These are phyloP conservation scores for Acanthornis magna DNA, from an alignment of 2,797 vertebrate species.

Conservation along the genomic window DNA sequence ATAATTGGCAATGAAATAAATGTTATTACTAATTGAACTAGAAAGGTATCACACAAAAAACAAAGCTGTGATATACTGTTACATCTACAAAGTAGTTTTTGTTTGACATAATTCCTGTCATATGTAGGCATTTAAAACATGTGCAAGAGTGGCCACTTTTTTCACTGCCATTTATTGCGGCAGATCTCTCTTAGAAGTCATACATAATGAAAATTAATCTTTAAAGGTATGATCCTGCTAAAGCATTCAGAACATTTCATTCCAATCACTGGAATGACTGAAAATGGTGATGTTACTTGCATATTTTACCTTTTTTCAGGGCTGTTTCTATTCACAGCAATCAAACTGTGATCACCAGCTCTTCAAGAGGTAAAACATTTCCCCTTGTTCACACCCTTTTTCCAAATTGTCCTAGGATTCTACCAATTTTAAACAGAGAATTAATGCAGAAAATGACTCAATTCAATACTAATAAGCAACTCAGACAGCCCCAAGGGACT, in stretches of 20 bases:
- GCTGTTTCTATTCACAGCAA: conserved; percentile 35
- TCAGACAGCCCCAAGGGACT: conserved; percentile 67
- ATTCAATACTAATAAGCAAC: conserved; percentile 70
- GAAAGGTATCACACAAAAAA: background rate
- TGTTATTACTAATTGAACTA: background rate
- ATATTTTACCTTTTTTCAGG: background rate
- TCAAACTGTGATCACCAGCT: conserved; percentile 30
- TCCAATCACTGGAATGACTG: background rate
- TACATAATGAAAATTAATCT: conserved; percentile 47
- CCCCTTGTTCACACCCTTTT: background rate
- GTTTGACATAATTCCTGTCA: background rate
- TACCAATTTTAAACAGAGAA: conserved; percentile 54
- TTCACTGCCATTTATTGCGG: background rate
- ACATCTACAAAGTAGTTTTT: background rate
- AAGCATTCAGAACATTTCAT: conserved; percentile 4
- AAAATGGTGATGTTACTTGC: background rate
- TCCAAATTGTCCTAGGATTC: conserved; percentile 33
- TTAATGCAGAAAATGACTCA: conserved; percentile 71
- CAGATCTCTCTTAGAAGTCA: conserved; percentile 43
- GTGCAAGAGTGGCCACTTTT: background rate
- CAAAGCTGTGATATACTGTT: background rate
- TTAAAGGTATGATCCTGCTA: background rate
- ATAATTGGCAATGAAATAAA: background rate
- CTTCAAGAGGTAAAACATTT: conserved; percentile 35
- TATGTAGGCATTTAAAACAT: background rate